phyloP scores from a whole-genome alignment of 2,797 vertebrate species.

The Melanotaenia maccullochi region DNA sequence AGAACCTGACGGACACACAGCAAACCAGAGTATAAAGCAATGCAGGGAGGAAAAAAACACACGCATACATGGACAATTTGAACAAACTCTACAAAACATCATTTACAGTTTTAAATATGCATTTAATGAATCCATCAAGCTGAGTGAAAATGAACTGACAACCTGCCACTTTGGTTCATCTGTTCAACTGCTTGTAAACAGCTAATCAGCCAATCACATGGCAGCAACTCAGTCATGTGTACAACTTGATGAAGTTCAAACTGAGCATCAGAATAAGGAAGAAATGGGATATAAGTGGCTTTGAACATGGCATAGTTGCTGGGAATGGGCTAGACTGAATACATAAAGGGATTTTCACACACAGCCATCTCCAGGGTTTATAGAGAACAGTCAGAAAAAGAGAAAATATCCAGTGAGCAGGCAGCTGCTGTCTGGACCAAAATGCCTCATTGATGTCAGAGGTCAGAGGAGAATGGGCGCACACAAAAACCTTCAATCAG shows the following conservation, averaged over 20 bases:
- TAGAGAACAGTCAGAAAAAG: neutral
- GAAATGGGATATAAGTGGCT: neutral
- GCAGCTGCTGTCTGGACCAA: conserved; percentile 4
- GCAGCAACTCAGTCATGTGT: neutral
- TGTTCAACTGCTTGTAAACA: neutral
- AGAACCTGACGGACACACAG: neutral
- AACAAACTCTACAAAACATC: too few relatives aligned
- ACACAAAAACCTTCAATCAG: too few relatives aligned
- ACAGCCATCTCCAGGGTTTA: neutral
- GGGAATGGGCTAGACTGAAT: neutral
- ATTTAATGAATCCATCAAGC: neutral
- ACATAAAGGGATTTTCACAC: too few relatives aligned
- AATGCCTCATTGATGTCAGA: conserved; percentile 59
- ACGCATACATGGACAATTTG: too few relatives aligned
- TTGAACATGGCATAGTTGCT: neutral
- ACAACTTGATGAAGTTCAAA: neutral
- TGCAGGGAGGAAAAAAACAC: too few relatives aligned
- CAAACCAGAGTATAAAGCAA: neutral
- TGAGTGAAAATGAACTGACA: neutral
- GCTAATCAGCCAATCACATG: too few relatives aligned
- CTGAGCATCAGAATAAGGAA: neutral
- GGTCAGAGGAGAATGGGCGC: conserved; percentile 44
- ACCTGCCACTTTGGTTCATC: neutral
- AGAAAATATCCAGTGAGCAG: too few relatives aligned
- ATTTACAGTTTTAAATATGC: too few relatives aligned